Base-by-base conservation (phyloP, 1,140 invertebrate species). In the Drosophila ercepeae region DNA sequence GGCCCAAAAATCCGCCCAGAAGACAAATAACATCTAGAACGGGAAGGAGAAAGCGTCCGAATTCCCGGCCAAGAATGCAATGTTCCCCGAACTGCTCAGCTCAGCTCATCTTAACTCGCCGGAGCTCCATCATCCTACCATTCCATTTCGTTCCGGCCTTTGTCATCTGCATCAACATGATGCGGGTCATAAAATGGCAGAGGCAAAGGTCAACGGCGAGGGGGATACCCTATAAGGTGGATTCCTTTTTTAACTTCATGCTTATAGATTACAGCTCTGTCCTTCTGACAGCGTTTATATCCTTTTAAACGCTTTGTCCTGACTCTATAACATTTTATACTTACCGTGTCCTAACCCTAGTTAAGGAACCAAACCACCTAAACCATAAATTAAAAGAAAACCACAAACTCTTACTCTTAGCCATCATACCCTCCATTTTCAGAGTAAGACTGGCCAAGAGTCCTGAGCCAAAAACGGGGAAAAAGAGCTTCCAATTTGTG, bases 151-250 rank as follows among this genome's bases (percentile, higher is more conserved):
- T 27, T 46, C 21, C 55, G 21, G 57, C 53, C 73, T 54, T 68
- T 64, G 57, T 72, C 81, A 86, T 84, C 81, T 73, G 61, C 81
- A 65, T 81, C 81, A 81, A 86, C 79, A 86, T 81, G 81, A 83
- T 71, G 79, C 61, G 61, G 73, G 55, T 61, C 81, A 88, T 86
- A 86, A 86, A 86, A 88, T 57, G 45, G 29, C 25, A 16, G 16
- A 6, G 19, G 14, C n/a, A 36, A 29, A 9, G 6, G n/a, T 9
- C 7, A 18, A 7, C 16, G 16, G 16, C 41, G 9, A 32, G 2
- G 0, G 0, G 1, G 0, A 75, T 86, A 51, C 75, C 32, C 79
- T 83, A n/a, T n/a, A 7, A n/a, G n/a, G 50, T 36, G 11, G 29
- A 7, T 1, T 14, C 11, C 0, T 8, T 11, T 13, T 14, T 34